A percentile compares a stretch with the other conserved stretches of the same genome.
These are phyloP conservation scores for Nebria ingens DNA, from an alignment of 1,140 invertebrate species.

Conservation along the genomic window DNA sequence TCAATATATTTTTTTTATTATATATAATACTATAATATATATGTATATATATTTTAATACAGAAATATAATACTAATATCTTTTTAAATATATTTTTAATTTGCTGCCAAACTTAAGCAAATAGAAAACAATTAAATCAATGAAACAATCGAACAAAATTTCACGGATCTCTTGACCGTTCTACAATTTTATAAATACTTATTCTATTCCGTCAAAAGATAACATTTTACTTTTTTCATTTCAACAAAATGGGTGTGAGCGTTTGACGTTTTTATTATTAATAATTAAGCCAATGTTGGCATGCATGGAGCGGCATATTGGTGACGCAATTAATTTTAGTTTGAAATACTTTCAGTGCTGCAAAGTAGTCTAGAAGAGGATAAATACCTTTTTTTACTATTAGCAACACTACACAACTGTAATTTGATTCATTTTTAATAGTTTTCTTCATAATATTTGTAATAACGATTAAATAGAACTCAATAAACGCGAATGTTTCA, in stretches of 20 bases:
- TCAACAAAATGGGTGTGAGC: no score
- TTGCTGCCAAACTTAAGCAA: constrained; percentile 3
- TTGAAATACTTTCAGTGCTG: constrained; percentile 2
- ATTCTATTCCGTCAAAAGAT: not conserved
- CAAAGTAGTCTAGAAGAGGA: constrained; percentile 8
- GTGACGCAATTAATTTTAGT: constrained; percentile 6
- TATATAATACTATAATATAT: constrained; percentile 7
- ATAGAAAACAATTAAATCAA: not conserved
- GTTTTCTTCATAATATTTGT: not conserved
- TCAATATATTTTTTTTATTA: not conserved
- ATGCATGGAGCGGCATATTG: constrained; percentile 5
- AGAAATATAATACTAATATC: constrained; percentile 7
- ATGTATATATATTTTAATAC: constrained; percentile 6
- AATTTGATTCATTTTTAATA: no score
- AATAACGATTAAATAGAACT: not conserved
- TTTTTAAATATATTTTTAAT: constrained; percentile 4
- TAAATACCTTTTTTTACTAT: constrained; percentile 10
- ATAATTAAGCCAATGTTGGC: constrained; percentile 1
- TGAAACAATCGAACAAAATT: not conserved
- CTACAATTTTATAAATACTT: not conserved
- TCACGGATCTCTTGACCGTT: not conserved
- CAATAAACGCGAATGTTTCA: no score
- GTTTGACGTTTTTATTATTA: constrained; percentile 1
- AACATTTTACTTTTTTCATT: not conserved
- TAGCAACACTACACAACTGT: constrained; percentile 8